Evolutionary conservation across 2,113 vertebrate species (phyloP).

Genomic region (Oenanthe melanoleuca): DNA sequence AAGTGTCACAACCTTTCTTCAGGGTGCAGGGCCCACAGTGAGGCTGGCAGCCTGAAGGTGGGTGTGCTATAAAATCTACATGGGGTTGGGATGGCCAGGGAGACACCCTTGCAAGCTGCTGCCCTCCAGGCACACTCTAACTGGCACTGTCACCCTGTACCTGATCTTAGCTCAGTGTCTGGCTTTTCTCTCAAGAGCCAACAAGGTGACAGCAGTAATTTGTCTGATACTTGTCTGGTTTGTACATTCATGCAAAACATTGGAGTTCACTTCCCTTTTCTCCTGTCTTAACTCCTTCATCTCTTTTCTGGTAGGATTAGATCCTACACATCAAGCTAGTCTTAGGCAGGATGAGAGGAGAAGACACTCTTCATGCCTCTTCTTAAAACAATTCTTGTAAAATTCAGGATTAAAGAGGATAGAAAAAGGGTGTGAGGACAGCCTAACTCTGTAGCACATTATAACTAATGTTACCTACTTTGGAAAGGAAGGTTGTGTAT

Average conservation of each 20-base stretch:
- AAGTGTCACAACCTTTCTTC: background rate
- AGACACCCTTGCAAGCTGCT: background rate
- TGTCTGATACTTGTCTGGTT: background rate
- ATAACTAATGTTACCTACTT: background rate
- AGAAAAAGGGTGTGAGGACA: background rate
- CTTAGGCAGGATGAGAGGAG: background rate
- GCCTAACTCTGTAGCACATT: background rate
- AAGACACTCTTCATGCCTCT: background rate
- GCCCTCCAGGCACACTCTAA: background rate
- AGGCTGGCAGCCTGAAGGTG: background rate
- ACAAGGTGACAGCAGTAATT: background rate
- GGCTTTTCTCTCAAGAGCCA: background rate
- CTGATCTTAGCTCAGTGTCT: background rate
- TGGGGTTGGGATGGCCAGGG: rapidly evolving
- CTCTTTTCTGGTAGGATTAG: background rate
- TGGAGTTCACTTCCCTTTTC: background rate
- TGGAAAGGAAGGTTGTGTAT: background rate
- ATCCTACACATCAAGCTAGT: background rate
- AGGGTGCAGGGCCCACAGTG: background rate
- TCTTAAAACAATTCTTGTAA: background rate
- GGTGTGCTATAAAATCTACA: background rate
- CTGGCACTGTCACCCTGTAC: background rate
- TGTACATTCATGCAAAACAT: background rate
- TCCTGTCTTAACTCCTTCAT: background rate
- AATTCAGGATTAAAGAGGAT: background rate